Evolutionary conservation across 2,888 invertebrate species (phyloP).

Genomic region (Hypomecis atomaria): DNA sequence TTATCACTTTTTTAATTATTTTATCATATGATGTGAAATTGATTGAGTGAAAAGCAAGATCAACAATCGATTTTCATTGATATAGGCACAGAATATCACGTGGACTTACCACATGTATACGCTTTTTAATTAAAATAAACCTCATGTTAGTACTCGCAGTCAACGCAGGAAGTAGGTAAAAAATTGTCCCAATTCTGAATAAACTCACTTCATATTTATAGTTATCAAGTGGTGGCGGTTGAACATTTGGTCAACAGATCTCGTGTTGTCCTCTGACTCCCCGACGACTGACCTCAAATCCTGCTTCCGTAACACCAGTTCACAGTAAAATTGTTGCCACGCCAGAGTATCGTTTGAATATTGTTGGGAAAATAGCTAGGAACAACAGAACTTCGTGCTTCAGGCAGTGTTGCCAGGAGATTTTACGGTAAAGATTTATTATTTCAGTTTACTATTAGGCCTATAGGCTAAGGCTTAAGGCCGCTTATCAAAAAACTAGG

Average conservation of each 20-base stretch:
- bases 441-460: too few species aligned
- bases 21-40: too few species aligned
- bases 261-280: constrained; percentile 14
- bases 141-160: too few species aligned
- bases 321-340: constrained; percentile 10
- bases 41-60: too few species aligned
- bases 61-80: too few species aligned
- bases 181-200: neutral
- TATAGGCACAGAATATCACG: too few species aligned
- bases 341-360: constrained; percentile 1
- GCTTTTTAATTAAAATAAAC: too few species aligned
- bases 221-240: constrained; percentile 11
- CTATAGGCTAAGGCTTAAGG: too few species aligned
- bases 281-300: constrained; percentile 27
- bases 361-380: neutral
- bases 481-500: too few species aligned
- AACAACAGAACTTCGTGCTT: neutral
- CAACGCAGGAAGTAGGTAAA: neutral
- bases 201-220: neutral
- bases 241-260: constrained; percentile 15
- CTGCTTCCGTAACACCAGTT: constrained; percentile 29
- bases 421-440: neutral
- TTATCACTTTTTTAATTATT: too few species aligned
- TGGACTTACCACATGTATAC: too few species aligned
- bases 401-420: neutral